A percentile compares a stretch with the other conserved stretches of the same genome.
These are phyloP conservation scores for Manis pentadactyla DNA, from an alignment of 2,797 vertebrate genomes.

Conservation along the genomic window DNA sequence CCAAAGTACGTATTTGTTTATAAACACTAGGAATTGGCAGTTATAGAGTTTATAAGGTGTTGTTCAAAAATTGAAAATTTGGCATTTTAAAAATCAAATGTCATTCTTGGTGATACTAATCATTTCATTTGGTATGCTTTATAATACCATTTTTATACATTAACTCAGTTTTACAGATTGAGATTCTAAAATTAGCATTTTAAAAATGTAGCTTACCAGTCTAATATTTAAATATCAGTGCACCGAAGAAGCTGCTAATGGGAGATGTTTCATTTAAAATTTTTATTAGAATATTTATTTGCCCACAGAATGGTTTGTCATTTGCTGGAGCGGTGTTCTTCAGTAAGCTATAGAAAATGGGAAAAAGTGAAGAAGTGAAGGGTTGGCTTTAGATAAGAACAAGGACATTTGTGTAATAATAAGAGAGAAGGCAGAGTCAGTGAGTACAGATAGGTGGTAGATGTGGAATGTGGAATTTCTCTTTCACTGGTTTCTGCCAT, in stretches of 20 bases:
- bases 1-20: constrained; percentile 11
- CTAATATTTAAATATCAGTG: not conserved
- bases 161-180: not conserved
- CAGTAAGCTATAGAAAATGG: not conserved
- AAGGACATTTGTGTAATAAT: not conserved
- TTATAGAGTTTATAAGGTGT: constrained; percentile 9
- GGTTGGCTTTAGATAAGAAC: not conserved
- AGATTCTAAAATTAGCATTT: constrained; percentile 3
- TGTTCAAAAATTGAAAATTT: constrained; percentile 6
- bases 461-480: not conserved
- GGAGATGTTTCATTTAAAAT: constrained; percentile 10
- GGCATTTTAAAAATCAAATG: constrained; percentile 40
- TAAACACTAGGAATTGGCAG: not conserved
- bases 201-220: not conserved
- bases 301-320: not conserved
- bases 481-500: not conserved
- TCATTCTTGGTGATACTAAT: not conserved
- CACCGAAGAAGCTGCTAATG: not conserved
- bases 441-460: not conserved
- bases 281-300: not conserved
- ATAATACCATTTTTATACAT: not conserved
- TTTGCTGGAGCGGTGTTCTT: not conserved
- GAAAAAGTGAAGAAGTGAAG: not conserved
- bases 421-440: not conserved
- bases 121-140: constrained; percentile 55